phyloP scores from a whole-genome alignment of 2,797 vertebrate species.

The Syngnathus rostellatus region DNA sequence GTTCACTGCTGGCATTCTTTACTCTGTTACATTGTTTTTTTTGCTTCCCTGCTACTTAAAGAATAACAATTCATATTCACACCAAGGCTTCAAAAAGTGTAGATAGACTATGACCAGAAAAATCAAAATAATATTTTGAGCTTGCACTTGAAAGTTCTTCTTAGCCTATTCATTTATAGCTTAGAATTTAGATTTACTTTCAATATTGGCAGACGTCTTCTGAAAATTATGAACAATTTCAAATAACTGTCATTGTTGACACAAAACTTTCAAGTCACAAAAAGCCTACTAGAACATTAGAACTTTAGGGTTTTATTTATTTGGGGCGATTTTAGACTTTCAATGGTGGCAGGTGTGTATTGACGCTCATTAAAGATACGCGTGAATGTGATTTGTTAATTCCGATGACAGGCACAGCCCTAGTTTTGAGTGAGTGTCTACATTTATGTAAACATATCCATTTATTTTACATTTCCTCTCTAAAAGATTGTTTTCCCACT shows the following conservation, averaged over 20 bases:
- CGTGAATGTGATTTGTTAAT: background rate
- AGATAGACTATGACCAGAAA: background rate
- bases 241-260: background rate
- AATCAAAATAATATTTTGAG: background rate
- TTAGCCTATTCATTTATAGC: too few species aligned
- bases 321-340: background rate
- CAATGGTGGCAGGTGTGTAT: background rate
- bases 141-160: background rate
- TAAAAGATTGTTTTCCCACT: background rate
- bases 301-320: background rate
- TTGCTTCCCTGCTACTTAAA: constrained; percentile 10
- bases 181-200: too few species aligned
- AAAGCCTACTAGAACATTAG: background rate
- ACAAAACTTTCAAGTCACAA: background rate
- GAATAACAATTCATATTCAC: constrained; percentile 7
- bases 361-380: background rate
- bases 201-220: too few species aligned
- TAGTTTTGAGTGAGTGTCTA: background rate
- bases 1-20: constrained; percentile 8
- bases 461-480: background rate
- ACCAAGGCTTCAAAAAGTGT: background rate
- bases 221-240: background rate
- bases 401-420: background rate
- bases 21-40: background rate
- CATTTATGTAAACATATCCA: background rate